Evolutionary conservation across 2,888 invertebrate species (phyloP), one percentile per base, ranked within the genome.

Genomic region (Corbicula japonica): DNA sequence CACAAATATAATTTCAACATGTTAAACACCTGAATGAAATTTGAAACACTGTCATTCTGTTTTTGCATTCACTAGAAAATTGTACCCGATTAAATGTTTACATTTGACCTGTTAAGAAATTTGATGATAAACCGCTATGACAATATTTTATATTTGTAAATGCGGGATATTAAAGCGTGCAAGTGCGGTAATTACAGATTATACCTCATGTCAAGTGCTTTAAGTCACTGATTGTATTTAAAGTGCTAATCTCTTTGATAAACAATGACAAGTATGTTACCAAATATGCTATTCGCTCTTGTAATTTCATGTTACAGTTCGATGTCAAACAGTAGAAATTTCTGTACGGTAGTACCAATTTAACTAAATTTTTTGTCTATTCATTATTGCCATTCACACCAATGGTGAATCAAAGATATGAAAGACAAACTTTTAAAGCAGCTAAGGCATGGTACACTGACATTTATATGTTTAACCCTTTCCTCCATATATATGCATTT

Each of bases 111-210:
- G 30, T 48, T 35, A 50, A 46, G 26, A 35, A 50, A 21, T 23
- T 21, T 21, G 21, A 23, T 38, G 18, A 21, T 8, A 65, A 65
- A 15, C 18, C 12, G 52, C 48, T 26, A 46, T 65, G 62, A 46
- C 32, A 62, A 52, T 50, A 50, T 50, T 65, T 65, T 48, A 65
- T 50, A 34, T 65, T 65, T 50, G 52, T 50, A 23, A 65, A 35
- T 35, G 50, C 34, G 6, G 21, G 2, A 35, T 32, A 65, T 65
- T 65, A 65, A 18, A 26, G 50, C 26, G 26, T 21, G 15, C 1
- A 65, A 34, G 50, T 65, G 50, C 32, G 12, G 28, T 65, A 50
- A 50, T 65, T 34, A 23, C 2, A 15, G n/a, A 34, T 58, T 58
- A 58, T 58, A 58, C 58, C 58, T 21, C 35, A 35, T 23, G 50